Conservation (phyloP, 2,113 vertebrate species). For the Heterotis niloticus region DNA sequence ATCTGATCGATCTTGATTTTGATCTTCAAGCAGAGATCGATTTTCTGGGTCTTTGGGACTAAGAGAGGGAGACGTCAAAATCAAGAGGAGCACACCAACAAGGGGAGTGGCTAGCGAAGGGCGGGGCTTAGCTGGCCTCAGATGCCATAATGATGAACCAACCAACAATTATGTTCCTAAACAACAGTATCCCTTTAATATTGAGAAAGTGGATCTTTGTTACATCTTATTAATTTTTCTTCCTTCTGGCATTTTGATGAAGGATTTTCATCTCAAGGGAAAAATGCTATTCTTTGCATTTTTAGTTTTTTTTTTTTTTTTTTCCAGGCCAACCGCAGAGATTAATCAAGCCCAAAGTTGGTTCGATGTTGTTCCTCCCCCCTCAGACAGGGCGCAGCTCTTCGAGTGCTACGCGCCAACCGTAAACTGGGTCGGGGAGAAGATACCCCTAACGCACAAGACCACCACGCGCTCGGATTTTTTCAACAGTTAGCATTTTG, state of each 20-base stretch:
- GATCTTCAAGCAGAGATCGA: background rate
- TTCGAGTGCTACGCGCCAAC: background rate
- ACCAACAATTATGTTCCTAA: background rate
- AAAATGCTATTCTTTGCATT: constrained; percentile 2
- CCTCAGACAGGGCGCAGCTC: background rate
- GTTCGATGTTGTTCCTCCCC: background rate
- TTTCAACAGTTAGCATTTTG: background rate
- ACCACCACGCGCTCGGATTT: background rate
- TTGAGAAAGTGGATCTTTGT: background rate
- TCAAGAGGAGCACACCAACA: background rate
- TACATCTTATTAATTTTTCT: constrained; percentile 1
- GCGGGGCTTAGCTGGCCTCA: background rate
- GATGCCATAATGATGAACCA: background rate
- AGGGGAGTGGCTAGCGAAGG: background rate
- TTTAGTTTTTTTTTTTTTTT: background rate
- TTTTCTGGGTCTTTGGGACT: background rate
- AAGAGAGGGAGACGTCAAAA: background rate
- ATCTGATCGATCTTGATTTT: background rate
- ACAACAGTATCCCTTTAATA: background rate
- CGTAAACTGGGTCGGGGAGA: constrained; percentile 13
- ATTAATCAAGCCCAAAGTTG: background rate
- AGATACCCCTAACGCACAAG: background rate
- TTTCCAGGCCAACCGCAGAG: background rate
- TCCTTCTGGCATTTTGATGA: background rate
- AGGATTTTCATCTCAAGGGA: background rate